Evolutionary conservation across 1,140 invertebrate genomes (phyloP), one percentile per base, ranked within the genome.

Genomic region (Parasteatoda tepidariorum): DNA sequence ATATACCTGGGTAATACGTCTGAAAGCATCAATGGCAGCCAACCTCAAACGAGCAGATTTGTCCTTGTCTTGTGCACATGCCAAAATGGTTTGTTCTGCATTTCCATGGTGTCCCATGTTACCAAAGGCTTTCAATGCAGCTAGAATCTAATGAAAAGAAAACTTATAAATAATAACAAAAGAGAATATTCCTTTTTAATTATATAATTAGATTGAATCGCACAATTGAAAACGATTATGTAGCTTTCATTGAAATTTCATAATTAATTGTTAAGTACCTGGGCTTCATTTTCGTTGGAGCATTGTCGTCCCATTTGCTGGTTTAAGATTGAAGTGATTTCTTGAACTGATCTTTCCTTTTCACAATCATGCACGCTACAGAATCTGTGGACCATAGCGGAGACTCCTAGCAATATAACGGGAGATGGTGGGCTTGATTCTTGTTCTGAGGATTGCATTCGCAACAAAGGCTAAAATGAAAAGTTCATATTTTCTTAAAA

Each of bases 111-210:
- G 92, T 6, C 92, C 91, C 33, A 93, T 91, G 89, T 97, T 98
- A 11, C 93, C 92, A 34, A 98, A 90, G n/a, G 94, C 95, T 89
- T 97, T 96, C 28, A 98, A 88, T 1, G 93, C 92, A 33, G 92
- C 91, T 26, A 98, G 90, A 2, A 94, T 89, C 83, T 84, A 75
- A 76, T 30, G 24, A n/a, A 75, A 38, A 67, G 24, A 59, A 7
- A 22, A 9, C 1, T 59, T 59, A 59, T 9, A 9, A 18, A 7
- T 48, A 7, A 48, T 9, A 48, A 48, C 18, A 48, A 48, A 48
- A 48, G 18, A 48, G 7, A 48, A 48, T n/a, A n/a, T n/a, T n/a
- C n/a, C n/a, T n/a, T n/a, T n/a, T n/a, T n/a, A n/a, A n/a, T n/a
- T n/a, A n/a, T n/a, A n/a, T n/a, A n/a, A n/a, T n/a, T n/a, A n/a